Evolutionary conservation across 2,888 invertebrate species (phyloP), one percentile per base, ranked within the genome.

Genomic region (Morpho achilles): DNA sequence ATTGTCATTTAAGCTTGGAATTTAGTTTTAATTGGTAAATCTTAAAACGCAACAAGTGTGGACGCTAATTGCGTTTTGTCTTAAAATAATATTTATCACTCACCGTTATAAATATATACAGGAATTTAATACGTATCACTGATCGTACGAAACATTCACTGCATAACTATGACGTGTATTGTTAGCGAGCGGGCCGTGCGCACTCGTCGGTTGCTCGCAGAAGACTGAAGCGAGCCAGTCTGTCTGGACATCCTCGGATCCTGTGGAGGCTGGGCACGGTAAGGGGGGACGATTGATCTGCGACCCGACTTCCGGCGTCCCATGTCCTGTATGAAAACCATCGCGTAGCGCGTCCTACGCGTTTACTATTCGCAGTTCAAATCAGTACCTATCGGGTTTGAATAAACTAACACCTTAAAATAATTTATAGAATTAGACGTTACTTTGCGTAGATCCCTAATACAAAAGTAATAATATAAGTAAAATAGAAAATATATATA

Each of bases 211-310:
- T 69, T 63, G 81, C 73, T 74, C 76, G 69, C 73, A 72, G 71
- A 69, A 67, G 75, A 88, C 88, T 87, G 84, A 66, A 66, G 62
- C 70, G 73, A 68, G 62, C 70, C 73, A 68, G 63, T 64, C 73
- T 64, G 72, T 69, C 68, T 75, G 71, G 70, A 74, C 70, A 76
- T 77, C 79, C 78, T 79, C 69, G 71, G 71, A 70, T 76, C 77
- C 75, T 80, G 8, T 43, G 53, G 60, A 53, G 53, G 74, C 57
- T 54, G 65, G 57, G 63, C 50, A 60, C 67, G 65, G 67, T 63
- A 75, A 75, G 76, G 73, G 69, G 71, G 67, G 73, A 74, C 80
- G 85, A 88, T 88, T 88, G 88, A 88, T 89, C 85, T 84, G 84
- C 76, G 76, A 68, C 65, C 65, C 69, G 64, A 71, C 74, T 77